Percentiles rank a stretch among this genome's conserved stretches.
phyloP scores from a whole-genome alignment of 2,888 invertebrate species.

The Nomada hirtipes region DNA sequence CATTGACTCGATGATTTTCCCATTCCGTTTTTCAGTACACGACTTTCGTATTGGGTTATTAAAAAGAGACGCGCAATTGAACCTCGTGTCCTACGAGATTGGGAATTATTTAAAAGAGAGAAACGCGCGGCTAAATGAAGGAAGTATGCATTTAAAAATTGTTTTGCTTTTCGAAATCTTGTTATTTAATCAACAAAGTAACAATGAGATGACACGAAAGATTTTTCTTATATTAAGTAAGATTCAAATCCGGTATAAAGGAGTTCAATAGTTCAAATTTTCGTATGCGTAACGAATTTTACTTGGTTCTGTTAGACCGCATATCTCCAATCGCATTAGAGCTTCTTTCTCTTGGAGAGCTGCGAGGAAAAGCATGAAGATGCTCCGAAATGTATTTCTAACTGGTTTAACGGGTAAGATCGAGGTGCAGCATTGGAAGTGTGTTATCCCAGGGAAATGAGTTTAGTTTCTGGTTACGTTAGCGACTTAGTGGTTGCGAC shows the following conservation, averaged over 20 bases:
- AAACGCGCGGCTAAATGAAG: no score
- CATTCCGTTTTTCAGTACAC: background rate
- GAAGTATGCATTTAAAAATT: no score
- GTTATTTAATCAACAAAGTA: no score
- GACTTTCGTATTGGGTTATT: no score
- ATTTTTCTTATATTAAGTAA: no score
- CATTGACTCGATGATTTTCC: background rate
- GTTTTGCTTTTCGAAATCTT: no score
- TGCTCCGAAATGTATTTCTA: background rate
- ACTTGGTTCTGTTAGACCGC: background rate
- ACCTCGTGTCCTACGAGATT: no score
- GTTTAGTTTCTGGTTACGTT: slow-evolving; percentile 15
- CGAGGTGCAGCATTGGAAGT: slow-evolving; percentile 4
- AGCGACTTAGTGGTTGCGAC: background rate
- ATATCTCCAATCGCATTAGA: background rate
- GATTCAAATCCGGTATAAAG: no score
- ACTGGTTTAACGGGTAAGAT: background rate
- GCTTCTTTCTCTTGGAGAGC: background rate
- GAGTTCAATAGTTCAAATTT: no score
- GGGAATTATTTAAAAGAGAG: no score
- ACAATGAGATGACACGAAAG: no score
- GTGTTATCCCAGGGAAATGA: slow-evolving; percentile 14
- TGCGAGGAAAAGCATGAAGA: background rate
- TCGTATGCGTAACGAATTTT: background rate
- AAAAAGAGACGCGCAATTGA: no score